These are phyloP conservation scores for Pyrrhosoma nymphula DNA, from an alignment of 2,888 invertebrate species.

Conservation along the genomic window DNA sequence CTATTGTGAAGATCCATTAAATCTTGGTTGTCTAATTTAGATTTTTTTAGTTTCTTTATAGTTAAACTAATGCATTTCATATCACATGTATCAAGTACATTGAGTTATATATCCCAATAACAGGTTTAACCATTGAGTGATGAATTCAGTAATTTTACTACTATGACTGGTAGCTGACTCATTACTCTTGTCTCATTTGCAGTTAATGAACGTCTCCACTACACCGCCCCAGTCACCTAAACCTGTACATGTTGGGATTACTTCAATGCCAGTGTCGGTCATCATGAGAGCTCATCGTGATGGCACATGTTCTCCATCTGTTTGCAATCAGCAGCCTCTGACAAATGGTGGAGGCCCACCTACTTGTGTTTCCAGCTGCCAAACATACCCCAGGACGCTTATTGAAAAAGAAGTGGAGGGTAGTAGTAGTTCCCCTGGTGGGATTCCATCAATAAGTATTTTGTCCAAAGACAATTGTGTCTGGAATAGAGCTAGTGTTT, in stretches of 20 bases:
- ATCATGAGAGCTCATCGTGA: constrained; percentile 92
- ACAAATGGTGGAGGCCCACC: neutral
- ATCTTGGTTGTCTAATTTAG: too few species aligned
- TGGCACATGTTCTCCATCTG: constrained; percentile 82
- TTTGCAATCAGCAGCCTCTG: neutral
- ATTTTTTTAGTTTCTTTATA: too few species aligned
- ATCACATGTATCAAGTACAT: too few species aligned
- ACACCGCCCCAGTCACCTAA: constrained; percentile 75
- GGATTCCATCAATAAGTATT: neutral
- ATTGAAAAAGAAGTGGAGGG: neutral
- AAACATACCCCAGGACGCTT: neutral
- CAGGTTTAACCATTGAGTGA: too few species aligned
- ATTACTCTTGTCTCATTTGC: constrained; percentile 72
- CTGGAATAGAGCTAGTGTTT: neutral
- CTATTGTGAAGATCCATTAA: too few species aligned
- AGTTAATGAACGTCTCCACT: constrained; percentile 75
- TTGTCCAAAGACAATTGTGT: neutral
- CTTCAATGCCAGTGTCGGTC: constrained; percentile 83
- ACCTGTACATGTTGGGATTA: constrained; percentile 73
- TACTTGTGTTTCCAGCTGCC: neutral
- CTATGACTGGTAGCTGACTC: too few species aligned
- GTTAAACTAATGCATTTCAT: too few species aligned
- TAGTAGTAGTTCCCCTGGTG: neutral
- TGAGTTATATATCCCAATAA: too few species aligned
- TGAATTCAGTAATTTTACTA: too few species aligned